Base-by-base conservation (phyloP, 2,888 invertebrate species). In the Apoderus coryli region DNA sequence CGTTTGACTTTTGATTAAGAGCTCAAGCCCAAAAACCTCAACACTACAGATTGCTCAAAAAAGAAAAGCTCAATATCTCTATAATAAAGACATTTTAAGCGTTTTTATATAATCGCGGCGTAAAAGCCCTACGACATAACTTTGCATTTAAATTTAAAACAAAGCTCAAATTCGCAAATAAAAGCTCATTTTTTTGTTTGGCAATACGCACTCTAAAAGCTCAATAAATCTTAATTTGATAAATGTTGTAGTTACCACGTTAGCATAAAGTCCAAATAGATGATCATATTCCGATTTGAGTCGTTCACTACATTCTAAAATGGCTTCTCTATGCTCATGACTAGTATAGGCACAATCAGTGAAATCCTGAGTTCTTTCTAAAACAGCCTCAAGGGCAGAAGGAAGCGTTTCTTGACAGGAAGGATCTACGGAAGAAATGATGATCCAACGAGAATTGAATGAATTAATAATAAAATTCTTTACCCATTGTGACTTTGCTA, bases 331-430 rank as follows among this genome's bases (percentile, higher is more conserved):
- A 61, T 93, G 90, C 54, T 92, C 90, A 61, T 96, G 93, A 45
- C 82, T 84, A 38, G 96, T 98, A 63, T 96, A 98, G 41, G 96
- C 93, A 42, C 95, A 96, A 65, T 98, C 96, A 30, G 96, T 98
- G 63, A 98, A 98, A 65, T 98, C 95, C 65, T 88, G 86, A 38
- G 90, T 90, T 53, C 92, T 76, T 63, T 98, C 96, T 39, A 90
- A 74, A 35, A 92, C 76, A 40, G 85, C 76, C 48, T 95, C 88
- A 50, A 96, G 68, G 36, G 90, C 85, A 44, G 76, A 64, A 14
- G 84, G 75, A 31, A 96, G 69, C 40, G 86, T 79, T 49, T 90
- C 85, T 48, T 89, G 64, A 44, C 56, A 55, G 31, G 56, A 56
- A 43, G 52, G 46, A 48, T 59, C 58, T 57, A 33, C 10, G 48